These are phyloP conservation scores for Oncopodura yosiiana DNA, from an alignment of 1,140 invertebrate species.

Conservation along the genomic window DNA sequence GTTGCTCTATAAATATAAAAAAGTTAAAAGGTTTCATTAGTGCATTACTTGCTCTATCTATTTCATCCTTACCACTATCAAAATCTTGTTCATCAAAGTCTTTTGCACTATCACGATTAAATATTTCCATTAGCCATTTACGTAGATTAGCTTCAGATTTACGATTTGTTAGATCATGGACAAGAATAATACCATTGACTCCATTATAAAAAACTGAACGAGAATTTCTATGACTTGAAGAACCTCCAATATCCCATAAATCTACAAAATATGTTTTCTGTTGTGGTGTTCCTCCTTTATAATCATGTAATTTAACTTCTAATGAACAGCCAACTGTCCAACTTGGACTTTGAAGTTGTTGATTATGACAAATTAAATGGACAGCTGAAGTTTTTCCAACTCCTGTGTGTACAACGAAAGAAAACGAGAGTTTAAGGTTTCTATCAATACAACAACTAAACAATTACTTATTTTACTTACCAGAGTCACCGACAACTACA, in stretches of 20 bases:
- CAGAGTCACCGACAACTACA: constrained; percentile 84
- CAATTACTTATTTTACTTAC: constrained; percentile 43
- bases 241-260: constrained; percentile 92
- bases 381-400: constrained; percentile 92
- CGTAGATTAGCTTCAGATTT: constrained; percentile 89
- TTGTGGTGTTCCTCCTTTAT: constrained; percentile 79
- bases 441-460: neutral
- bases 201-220: constrained; percentile 85
- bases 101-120: constrained; percentile 52
- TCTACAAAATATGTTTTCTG: constrained; percentile 90
- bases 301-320: constrained; percentile 91
- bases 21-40: no score
- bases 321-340: constrained; percentile 94
- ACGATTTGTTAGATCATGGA: constrained; percentile 91
- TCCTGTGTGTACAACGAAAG: constrained; percentile 52
- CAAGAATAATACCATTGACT: constrained; percentile 86
- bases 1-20: no score
- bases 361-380: constrained; percentile 79
- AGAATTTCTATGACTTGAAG: constrained; percentile 79
- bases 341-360: constrained; percentile 68
- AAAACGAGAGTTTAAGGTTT: constrained; percentile 4
- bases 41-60: no score
- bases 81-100: neutral
- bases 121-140: constrained; percentile 84
- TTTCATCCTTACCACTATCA: constrained; percentile 47